Percentiles rank a stretch among this genome's conserved stretches.
Conservation (phyloP, 1,140 invertebrate species). For the Samia ricini region DNA sequence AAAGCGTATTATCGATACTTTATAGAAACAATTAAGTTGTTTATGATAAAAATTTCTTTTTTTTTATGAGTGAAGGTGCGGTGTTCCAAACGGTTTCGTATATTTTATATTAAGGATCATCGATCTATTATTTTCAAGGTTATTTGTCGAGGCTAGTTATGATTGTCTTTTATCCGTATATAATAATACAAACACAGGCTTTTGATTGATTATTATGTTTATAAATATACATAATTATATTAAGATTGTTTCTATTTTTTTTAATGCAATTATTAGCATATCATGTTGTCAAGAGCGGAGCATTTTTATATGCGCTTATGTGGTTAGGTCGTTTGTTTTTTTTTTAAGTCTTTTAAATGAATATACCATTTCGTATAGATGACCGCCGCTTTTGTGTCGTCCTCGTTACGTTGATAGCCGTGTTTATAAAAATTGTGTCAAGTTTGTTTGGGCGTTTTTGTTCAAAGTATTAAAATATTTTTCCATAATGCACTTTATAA, state of each 20-base stretch:
- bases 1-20: no score
- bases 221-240: neutral
- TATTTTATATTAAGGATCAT: slow-evolving; percentile 55
- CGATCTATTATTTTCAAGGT: slow-evolving; percentile 22
- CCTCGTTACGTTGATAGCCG: neutral
- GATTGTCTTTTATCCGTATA: slow-evolving; percentile 21
- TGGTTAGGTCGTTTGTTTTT: slow-evolving; percentile 36
- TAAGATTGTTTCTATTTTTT: neutral
- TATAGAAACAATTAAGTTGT: no score
- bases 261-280: slow-evolving; percentile 28
- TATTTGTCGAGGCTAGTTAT: slow-evolving; percentile 31
- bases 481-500: neutral
- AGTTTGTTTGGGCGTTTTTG: no score
- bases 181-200: slow-evolving; percentile 9
- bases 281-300: slow-evolving; percentile 23
- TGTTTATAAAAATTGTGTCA: neutral
- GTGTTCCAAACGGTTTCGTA: neutral
- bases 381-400: neutral
- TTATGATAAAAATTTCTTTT: no score
- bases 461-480: neutral
- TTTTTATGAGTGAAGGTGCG: no score
- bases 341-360: slow-evolving; percentile 17
- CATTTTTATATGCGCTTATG: slow-evolving; percentile 36
- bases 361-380: slow-evolving; percentile 3
- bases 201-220: neutral